Evolutionary conservation across 2,113 vertebrate species (phyloP), one percentile per base, ranked within the genome.

Genomic region (Hypocryptadius cinnamomeus): DNA sequence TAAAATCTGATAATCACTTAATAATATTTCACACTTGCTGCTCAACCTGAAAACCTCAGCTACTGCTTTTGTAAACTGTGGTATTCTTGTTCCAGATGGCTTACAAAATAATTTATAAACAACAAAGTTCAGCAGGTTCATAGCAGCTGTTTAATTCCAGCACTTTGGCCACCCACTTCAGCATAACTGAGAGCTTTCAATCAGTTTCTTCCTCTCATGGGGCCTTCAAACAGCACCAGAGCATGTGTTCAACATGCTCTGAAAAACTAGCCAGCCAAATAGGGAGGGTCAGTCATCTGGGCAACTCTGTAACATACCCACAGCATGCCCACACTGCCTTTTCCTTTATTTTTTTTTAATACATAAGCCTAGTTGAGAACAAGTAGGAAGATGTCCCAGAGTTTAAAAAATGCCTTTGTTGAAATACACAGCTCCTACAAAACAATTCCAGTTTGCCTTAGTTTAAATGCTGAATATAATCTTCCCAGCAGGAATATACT

Each of bases 51-150:
- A 94, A 73, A 93, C 79, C 78, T 95, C 83, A 89, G 79, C 63
- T 95, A 90, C 90, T 79, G 61, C 53, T 84, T 95, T 85, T 81
- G 63, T 79, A 87, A 97, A 91, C 88, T 53, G 57, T 94, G 90
- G 91, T 88, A 24, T 81, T 94, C 97, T 97, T 96, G 96, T 97
- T 98, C 98, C 98, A 99, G 98, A 98, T 98, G 98, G 98, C 97
- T 96, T 79, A 92, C 97, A 99, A 98, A 98, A 98, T 98, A 98
- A 98, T 99, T 98, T 97, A 98, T 98, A 98, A 98, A 98, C 98
- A 97, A 98, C 98, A 97, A 98, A 98, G 97, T 98, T 98, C 98
- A 98, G 96, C 97, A 98, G 97, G 97, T 98, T 98, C 96, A 96
- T 37, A 97, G 97, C 98, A 99, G 98, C 98, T 99, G 98, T 98